Base-by-base conservation (phyloP, 2,797 vertebrate species). In the Pangasius djambal region DNA sequence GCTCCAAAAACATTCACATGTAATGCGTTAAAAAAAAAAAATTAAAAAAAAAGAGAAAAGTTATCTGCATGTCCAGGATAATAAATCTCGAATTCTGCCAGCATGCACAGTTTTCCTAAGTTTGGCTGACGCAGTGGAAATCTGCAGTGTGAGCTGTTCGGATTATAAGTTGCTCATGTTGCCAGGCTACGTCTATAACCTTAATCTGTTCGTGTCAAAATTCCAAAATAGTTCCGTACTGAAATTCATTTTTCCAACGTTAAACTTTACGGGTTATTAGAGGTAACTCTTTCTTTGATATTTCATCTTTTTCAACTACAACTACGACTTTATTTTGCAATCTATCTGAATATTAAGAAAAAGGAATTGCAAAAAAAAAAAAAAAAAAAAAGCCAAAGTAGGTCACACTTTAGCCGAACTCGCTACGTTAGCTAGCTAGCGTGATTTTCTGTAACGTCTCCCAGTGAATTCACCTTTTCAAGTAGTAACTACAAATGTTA, bases 1-100 rank as follows among this genome's bases (percentile, higher is more conserved):
- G 79, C 79, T 81, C n/a, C 31, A 22, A 57, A 81, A 81, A 81
- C n/a, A 55, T 79, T 31, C 28, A 69, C n/a, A 67, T 63, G 16
- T 37, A 25, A 34, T 44, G 12, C 2, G 28, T 78, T 4, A 10
- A 40, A 74, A 22, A 28, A 15, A 15, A 50, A 37, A 70, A 16
- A 31, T 7, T 0, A n/a, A 6, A 70, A 18, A 6, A 2, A 75
- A 48, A 28, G 4, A 40, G 25, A 74, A 75, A 74, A 9, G 70
- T 44, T 74, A 37, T 15, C 25, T 40, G 20, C 34, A 22, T 25
- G 37, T 22, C 22, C 37, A 12, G 70, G 34, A 37, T 74, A 74
- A 74, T 75, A 48, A 48, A 72, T 72, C 70, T 72, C 2, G 6
- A 72, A 22, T 40, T 72, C 70, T 40, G 70, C 37, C 2, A 72